Conservation (phyloP, 2,113 vertebrate genomes). For the Ageneiosus marmoratus region DNA sequence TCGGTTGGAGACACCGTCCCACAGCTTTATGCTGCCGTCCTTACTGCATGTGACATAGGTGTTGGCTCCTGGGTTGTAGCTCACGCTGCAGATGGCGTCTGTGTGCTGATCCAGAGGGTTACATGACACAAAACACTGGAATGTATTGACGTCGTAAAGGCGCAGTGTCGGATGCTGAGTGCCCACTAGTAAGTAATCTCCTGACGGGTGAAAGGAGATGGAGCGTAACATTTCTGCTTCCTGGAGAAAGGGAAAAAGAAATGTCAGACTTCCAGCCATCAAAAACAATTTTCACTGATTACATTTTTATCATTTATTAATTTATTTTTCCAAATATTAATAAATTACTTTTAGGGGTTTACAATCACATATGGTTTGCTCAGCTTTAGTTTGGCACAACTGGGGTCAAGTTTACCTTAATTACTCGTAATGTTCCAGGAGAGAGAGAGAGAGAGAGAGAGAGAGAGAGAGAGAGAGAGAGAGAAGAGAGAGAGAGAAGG, state of each 20-base stretch:
- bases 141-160: slow-evolving; percentile 95
- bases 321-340: neutral
- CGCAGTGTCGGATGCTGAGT: slow-evolving; percentile 95
- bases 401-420: neutral
- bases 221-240: slow-evolving; percentile 97
- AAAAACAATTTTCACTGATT: neutral
- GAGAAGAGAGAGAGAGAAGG: too few relatives aligned
- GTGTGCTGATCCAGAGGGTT: slow-evolving; percentile 97
- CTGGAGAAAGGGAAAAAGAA: slow-evolving; percentile 62
- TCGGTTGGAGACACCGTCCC: slow-evolving; percentile 96
- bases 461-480: too few relatives aligned
- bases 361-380: neutral
- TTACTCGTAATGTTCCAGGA: neutral
- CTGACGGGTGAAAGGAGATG: slow-evolving; percentile 96
- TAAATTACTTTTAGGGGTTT: neutral
- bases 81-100: slow-evolving; percentile 91
- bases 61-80: slow-evolving; percentile 91
- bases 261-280: neutral
- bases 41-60: slow-evolving; percentile 96
- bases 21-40: slow-evolving; percentile 96
- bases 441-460: neutral
- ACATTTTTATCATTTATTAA: too few relatives aligned
- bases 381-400: neutral
- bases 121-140: slow-evolving; percentile 97
- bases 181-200: slow-evolving; percentile 93